A percentile compares a stretch with the other conserved stretches of the same genome.
These are phyloP conservation scores for Dromiciops gliroides DNA, from an alignment of 2,113 vertebrate genomes.

Conservation along the genomic window DNA sequence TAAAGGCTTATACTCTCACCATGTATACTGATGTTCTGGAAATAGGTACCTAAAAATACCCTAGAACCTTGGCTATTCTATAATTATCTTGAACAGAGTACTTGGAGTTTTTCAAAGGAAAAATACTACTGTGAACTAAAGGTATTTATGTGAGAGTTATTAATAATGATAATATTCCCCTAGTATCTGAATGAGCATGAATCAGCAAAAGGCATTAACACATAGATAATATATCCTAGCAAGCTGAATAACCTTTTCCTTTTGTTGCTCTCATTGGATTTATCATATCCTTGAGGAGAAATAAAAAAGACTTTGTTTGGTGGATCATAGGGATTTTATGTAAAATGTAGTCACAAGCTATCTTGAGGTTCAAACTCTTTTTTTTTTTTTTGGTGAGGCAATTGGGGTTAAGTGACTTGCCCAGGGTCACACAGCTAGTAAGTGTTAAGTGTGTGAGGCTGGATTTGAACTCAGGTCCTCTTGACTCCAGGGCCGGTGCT, in stretches of 20 bases:
- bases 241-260: slow-evolving; percentile 11
- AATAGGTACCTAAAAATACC: slow-evolving; percentile 27
- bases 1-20: neutral
- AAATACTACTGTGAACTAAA: slow-evolving; percentile 36
- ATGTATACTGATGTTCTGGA: neutral
- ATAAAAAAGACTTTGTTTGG: neutral
- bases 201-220: slow-evolving; percentile 29
- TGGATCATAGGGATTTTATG: slow-evolving; percentile 10
- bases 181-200: slow-evolving; percentile 4
- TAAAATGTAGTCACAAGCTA: neutral
- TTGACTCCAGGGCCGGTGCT: too few species aligned
- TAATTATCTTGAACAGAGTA: neutral
- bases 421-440: too few species aligned
- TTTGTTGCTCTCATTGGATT: neutral
- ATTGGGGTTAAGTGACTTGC: too few species aligned
- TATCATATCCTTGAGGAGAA: slow-evolving; percentile 9
- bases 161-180: slow-evolving; percentile 25
- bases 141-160: slow-evolving; percentile 41
- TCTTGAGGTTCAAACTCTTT: too few species aligned
- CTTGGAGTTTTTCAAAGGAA: slow-evolving; percentile 29
- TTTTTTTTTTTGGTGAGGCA: too few species aligned
- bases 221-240: slow-evolving; percentile 19
- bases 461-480: too few species aligned
- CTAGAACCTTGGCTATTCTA: neutral
- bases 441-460: too few species aligned